phyloP scores from a whole-genome alignment of 53 echinoderm and acorn worm genomes.

The Astropecten irregularis region DNA sequence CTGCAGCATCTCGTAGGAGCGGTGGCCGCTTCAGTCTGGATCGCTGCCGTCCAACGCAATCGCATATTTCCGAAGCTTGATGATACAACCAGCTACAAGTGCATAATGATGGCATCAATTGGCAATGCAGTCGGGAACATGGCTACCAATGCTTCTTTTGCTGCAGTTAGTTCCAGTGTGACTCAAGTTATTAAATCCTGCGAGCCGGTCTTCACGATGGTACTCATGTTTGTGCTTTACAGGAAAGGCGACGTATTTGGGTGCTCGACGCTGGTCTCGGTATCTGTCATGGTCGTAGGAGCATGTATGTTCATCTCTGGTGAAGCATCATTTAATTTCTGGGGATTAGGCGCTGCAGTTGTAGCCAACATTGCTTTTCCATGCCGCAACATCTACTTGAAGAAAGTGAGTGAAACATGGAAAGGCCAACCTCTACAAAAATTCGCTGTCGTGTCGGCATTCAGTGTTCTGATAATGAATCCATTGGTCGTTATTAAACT shows the following conservation, averaged over 20 bases:
- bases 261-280: neutral
- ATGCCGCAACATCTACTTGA: constrained; percentile 31
- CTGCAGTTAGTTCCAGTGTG: constrained; percentile 5
- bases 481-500: neutral
- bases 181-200: constrained; percentile 30
- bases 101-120: neutral
- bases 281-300: constrained; percentile 13
- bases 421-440: neutral
- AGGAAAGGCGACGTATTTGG: neutral
- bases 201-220: constrained; percentile 13
- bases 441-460: neutral
- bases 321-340: neutral
- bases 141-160: constrained; percentile 20
- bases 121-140: constrained; percentile 10
- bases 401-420: neutral
- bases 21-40: neutral
- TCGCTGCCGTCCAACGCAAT: neutral
- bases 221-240: neutral
- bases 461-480: neutral
- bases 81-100: neutral
- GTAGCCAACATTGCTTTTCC: constrained; percentile 23
- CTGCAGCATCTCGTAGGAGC: constrained; percentile 10
- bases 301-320: neutral
- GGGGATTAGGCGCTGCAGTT: neutral
- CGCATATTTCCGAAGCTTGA: neutral